Conservation (phyloP, 2,888 invertebrate species). For the Odontomyia ornata region DNA sequence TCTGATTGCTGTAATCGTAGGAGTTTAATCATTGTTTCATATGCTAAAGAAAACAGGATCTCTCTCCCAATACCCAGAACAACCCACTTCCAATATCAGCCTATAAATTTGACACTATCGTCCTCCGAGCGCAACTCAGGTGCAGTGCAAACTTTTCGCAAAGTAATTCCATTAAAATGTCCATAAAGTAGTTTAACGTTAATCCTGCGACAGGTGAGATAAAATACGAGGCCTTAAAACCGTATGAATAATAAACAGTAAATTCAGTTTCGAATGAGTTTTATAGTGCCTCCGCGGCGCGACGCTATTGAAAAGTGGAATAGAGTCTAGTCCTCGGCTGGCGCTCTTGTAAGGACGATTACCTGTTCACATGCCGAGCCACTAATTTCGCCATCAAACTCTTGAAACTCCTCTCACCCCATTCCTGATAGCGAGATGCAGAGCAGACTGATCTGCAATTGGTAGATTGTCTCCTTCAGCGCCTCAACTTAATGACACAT, state of each 20-base stretch:
- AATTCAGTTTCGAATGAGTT: conserved; percentile 17
- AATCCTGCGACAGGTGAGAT: conserved; percentile 16
- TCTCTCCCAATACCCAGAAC: no score
- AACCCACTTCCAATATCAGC: no score
- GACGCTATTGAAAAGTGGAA: not conserved
- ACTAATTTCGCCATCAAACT: conserved; percentile 12
- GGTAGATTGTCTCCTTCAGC: conserved; percentile 33
- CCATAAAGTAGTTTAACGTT: conserved; percentile 32
- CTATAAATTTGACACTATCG: not conserved
- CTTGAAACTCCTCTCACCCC: conserved; percentile 3
- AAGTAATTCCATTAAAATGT: conserved; percentile 41
- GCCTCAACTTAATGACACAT: conserved; percentile 42
- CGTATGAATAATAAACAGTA: conserved; percentile 20
- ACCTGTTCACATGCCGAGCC: conserved; percentile 1
- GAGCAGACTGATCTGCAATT: conserved; percentile 18
- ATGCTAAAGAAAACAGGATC: no score
- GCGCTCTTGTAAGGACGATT: conserved; percentile 15
- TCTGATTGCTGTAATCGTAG: no score
- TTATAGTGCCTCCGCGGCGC: not conserved
- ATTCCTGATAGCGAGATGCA: not conserved
- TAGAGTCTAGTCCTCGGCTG: not conserved
- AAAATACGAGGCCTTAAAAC: conserved; percentile 15
- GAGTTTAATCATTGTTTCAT: no score
- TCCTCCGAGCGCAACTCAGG: conserved; percentile 1
- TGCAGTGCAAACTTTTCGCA: not conserved